These are phyloP conservation scores for Colletes latitarsis DNA, from an alignment of 1,140 invertebrate species.

Conservation along the genomic window DNA sequence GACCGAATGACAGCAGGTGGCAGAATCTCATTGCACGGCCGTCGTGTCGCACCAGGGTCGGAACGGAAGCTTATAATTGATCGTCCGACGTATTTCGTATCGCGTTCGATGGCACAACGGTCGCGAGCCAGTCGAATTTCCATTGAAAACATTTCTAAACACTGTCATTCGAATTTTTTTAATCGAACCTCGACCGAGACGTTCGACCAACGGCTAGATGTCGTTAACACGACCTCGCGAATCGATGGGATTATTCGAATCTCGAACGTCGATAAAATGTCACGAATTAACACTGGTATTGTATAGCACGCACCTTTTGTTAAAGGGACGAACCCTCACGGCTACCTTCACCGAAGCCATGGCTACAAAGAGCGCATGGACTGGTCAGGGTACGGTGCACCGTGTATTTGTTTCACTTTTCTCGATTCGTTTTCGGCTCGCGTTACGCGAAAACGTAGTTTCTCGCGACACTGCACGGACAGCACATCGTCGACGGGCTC, in stretches of 20 bases:
- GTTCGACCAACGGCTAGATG: not conserved
- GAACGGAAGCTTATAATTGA: constrained; percentile 39
- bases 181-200: not conserved
- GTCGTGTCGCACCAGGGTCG: constrained; percentile 12
- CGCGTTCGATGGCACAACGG: not conserved
- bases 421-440: not conserved
- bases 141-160: not conserved
- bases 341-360: constrained; percentile 92
- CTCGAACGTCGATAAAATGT: not conserved
- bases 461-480: not conserved
- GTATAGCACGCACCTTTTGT: constrained; percentile 85
- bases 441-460: constrained; percentile 19
- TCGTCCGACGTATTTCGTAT: constrained; percentile 13
- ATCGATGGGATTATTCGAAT: not conserved
- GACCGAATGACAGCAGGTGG: constrained; percentile 51
- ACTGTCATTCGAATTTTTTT: not conserved
- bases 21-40: constrained; percentile 10
- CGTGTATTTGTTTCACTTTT: not conserved
- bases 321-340: constrained; percentile 90
- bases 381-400: constrained; percentile 7
- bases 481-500: constrained; percentile 19
- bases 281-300: constrained; percentile 12
- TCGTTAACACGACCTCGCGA: not conserved
- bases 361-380: constrained; percentile 66
- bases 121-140: not conserved